These are phyloP conservation scores for Tetragnatha versicolor DNA, from an alignment of 1,140 invertebrate genomes.

Conservation along the genomic window DNA sequence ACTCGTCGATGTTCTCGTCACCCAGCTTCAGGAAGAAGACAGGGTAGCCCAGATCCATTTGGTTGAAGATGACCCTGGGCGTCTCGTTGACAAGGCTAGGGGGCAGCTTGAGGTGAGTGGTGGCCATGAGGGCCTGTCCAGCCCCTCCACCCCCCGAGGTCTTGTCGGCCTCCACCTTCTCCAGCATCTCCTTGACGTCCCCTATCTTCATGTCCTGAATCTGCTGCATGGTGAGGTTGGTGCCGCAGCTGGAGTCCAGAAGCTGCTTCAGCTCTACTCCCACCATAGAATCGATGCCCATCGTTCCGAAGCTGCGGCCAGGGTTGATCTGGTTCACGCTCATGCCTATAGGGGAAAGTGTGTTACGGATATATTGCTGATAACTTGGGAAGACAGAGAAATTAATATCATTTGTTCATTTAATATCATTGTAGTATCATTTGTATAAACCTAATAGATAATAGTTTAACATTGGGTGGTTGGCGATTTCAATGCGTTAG, in stretches of 20 bases:
- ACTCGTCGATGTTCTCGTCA: no score
- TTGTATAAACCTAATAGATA: no score
- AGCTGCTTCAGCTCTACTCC: slow-evolving; percentile 97
- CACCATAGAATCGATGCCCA: slow-evolving; percentile 98
- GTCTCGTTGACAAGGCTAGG: background rate
- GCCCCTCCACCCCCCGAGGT: background rate
- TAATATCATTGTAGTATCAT: no score
- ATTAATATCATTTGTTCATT: no score
- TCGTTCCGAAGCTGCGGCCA: slow-evolving; percentile 76
- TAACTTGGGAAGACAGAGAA: no score
- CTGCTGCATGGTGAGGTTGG: slow-evolving; percentile 85
- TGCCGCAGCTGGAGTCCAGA: slow-evolving; percentile 87
- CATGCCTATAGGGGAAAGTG: no score
- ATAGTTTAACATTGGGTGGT: no score
- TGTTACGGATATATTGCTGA: no score
- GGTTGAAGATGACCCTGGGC: background rate
- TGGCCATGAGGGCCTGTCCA: background rate
- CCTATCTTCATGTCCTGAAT: slow-evolving; percentile 82
- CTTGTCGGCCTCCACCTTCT: background rate
- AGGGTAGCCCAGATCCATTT: no score
- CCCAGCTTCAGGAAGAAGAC: no score
- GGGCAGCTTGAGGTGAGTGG: background rate
- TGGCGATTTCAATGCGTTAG: no score
- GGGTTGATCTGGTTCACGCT: background rate
- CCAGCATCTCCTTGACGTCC: slow-evolving; percentile 68